Percentiles rank a stretch among this genome's conserved stretches.
phyloP scores from a whole-genome alignment of 2,797 vertebrate species.

The Dendrocincla fuliginosa region DNA sequence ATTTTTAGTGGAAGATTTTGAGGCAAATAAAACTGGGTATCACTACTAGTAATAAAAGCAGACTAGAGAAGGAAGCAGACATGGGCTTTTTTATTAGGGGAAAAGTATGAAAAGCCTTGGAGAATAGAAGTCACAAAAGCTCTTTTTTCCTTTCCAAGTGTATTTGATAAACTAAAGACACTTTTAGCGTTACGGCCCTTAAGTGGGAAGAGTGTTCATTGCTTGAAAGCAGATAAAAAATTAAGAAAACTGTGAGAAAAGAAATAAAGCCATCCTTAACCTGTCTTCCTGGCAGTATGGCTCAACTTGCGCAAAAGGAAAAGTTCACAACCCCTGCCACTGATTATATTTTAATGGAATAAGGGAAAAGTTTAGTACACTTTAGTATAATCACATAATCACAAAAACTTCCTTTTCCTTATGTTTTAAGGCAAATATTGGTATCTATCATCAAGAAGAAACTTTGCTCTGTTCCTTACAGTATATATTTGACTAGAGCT shows the following conservation, averaged over 20 bases:
- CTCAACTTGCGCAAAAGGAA: neutral
- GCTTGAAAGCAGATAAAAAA: neutral
- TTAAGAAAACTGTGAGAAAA: neutral
- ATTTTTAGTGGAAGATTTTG: neutral
- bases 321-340: neutral
- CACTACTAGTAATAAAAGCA: neutral
- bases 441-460: neutral
- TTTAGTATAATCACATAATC: neutral
- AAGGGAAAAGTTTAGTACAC: neutral
- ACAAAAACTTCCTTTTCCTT: neutral
- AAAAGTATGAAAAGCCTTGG: neutral
- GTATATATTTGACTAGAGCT: neutral
- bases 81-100: neutral
- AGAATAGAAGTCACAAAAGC: neutral
- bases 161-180: neutral
- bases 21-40: rapidly evolving
- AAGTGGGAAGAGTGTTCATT: neutral
- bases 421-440: neutral
- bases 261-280: neutral
- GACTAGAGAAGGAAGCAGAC: neutral
- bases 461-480: rapidly evolving
- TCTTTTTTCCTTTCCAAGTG: neutral
- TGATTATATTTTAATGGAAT: neutral
- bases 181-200: neutral
- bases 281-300: neutral